Conservation (phyloP, 2,888 invertebrate genomes). For the Philonicus albiceps region DNA sequence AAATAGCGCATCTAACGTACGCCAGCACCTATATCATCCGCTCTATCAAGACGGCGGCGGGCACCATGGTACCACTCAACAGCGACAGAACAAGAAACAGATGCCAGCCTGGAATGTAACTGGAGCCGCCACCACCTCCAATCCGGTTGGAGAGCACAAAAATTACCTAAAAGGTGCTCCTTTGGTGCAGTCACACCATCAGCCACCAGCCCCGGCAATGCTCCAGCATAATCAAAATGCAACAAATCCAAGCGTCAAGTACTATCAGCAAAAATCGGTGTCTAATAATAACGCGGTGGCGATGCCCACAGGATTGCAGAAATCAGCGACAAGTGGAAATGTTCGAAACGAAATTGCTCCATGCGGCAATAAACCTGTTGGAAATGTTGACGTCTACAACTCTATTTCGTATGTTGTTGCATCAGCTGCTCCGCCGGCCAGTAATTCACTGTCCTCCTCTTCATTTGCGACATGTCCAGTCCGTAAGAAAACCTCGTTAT, state of each 20-base stretch:
- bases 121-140: not conserved
- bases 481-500: slow-evolving; percentile 18
- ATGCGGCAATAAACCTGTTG: not conserved
- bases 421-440: not conserved
- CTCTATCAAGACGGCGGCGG: not conserved
- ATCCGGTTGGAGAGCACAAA: not conserved
- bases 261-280: not conserved
- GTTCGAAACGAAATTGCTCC: slow-evolving; percentile 5
- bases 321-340: slow-evolving; percentile 32
- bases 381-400: slow-evolving; percentile 5
- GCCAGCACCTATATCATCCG: slow-evolving; percentile 49
- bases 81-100: slow-evolving; percentile 12
- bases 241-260: not conserved
- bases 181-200: not conserved
- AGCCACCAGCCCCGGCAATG: not conserved
- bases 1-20: slow-evolving; percentile 61
- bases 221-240: not conserved
- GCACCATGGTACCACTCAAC: not conserved
- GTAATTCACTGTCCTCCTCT: slow-evolving; percentile 25
- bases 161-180: not conserved
- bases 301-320: not conserved
- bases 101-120: not conserved
- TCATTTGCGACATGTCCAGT: not conserved
- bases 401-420: not conserved
- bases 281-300: not conserved